These are phyloP conservation scores for Lagocephalus sceleratus DNA, from an alignment of 2,797 vertebrate species.

Conservation along the genomic window DNA sequence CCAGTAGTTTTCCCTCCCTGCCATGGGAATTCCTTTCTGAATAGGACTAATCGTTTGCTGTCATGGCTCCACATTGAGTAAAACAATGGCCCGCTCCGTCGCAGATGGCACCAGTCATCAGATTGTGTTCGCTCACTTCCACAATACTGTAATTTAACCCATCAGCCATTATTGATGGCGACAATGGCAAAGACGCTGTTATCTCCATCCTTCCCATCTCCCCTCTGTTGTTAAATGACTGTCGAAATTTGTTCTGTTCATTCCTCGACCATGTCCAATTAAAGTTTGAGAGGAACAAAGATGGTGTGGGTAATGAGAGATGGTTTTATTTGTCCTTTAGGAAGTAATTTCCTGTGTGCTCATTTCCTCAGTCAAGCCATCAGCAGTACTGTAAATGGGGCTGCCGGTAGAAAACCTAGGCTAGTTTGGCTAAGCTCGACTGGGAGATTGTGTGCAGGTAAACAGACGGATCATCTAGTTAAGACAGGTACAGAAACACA, in stretches of 20 bases:
- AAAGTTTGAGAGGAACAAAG: slow-evolving; percentile 55
- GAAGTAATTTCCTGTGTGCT: slow-evolving; percentile 68
- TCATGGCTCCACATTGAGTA: slow-evolving; percentile 58
- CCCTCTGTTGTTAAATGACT: slow-evolving; percentile 52
- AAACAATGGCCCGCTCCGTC: slow-evolving; percentile 54
- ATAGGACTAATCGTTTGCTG: slow-evolving; percentile 56
- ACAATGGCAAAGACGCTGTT: slow-evolving; percentile 43
- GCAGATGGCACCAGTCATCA: slow-evolving; percentile 66
- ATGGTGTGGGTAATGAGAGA: slow-evolving; percentile 44
- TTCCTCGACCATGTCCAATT: slow-evolving; percentile 67
- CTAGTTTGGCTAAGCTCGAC: slow-evolving; percentile 41
- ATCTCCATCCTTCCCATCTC: slow-evolving; percentile 44
- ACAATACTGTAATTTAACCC: slow-evolving; percentile 51
- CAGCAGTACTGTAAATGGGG: slow-evolving; percentile 49
- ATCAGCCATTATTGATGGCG: slow-evolving; percentile 61
- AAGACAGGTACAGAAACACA: slow-evolving; percentile 9
- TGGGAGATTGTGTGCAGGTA: slow-evolving; percentile 19
- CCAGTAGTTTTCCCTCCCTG: slow-evolving; percentile 19
- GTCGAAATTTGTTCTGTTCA: slow-evolving; percentile 62
- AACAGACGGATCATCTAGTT: too few relatives aligned
- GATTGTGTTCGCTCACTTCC: slow-evolving; percentile 57
- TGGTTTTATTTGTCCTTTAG: slow-evolving; percentile 69
- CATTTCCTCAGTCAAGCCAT: slow-evolving; percentile 45
- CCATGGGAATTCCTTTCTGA: slow-evolving; percentile 61
- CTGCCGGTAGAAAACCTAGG: slow-evolving; percentile 51